These are phyloP conservation scores for Biston betularia DNA, from an alignment of 2,888 invertebrate genomes.

Conservation along the genomic window DNA sequence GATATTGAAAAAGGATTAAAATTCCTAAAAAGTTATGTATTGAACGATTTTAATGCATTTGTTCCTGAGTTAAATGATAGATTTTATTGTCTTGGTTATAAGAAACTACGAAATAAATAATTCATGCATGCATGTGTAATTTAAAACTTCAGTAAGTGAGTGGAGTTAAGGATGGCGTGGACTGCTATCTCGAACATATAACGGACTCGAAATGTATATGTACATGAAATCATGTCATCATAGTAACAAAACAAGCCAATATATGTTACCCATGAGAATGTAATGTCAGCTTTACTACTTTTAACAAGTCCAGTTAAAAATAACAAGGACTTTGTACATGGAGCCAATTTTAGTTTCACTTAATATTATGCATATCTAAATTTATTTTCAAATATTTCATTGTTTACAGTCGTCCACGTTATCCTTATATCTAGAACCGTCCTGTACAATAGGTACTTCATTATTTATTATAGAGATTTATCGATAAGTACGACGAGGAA, in stretches of 20 bases:
- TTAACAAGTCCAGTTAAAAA: background rate
- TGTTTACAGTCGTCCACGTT: slow-evolving; percentile 61
- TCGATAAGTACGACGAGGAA: slow-evolving; percentile 76
- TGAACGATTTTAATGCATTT: slow-evolving; percentile 85
- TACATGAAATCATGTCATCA: background rate
- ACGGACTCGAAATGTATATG: no score
- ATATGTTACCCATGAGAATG: no score
- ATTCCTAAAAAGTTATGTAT: slow-evolving; percentile 62
- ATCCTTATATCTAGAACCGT: slow-evolving; percentile 70
- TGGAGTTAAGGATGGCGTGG: slow-evolving; percentile 49
- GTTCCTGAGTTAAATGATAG: slow-evolving; percentile 85
- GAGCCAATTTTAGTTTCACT: no score
- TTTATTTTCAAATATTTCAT: background rate
- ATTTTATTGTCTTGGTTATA: slow-evolving; percentile 79
- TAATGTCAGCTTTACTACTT: background rate
- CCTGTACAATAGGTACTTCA: slow-evolving; percentile 77
- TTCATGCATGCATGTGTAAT: slow-evolving; percentile 76
- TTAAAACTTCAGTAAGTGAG: slow-evolving; percentile 70
- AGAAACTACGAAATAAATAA: slow-evolving; percentile 52
- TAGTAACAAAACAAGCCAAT: background rate
- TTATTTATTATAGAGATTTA: slow-evolving; percentile 83
- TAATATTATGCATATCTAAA: no score
- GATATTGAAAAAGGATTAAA: slow-evolving; percentile 74
- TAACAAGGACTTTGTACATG: background rate
- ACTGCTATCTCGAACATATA: slow-evolving; percentile 2